phyloP scores from a whole-genome alignment of 1,140 invertebrate species.

The Tribolium madens region DNA sequence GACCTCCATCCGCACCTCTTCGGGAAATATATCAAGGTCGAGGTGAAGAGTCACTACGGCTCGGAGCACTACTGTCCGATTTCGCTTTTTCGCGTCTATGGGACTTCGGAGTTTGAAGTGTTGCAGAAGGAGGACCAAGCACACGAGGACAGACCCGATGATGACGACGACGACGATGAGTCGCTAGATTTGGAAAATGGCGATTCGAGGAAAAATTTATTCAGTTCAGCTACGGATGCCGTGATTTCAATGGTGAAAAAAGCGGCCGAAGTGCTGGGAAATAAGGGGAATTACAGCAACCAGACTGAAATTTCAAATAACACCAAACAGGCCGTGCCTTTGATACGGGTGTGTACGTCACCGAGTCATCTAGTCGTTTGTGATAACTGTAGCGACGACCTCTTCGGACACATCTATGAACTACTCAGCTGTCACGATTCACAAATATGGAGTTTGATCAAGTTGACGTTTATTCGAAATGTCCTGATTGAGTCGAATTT shows the following conservation, averaged over 20 bases:
- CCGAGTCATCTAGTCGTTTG: conserved; percentile 79
- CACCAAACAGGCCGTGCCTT: conserved; percentile 55
- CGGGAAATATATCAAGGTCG: conserved; percentile 94
- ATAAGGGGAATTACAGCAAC: conserved; percentile 72
- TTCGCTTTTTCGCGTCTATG: conserved; percentile 91
- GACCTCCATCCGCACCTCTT: conserved; percentile 83
- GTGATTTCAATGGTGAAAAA: conserved; percentile 91
- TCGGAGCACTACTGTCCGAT: conserved; percentile 98
- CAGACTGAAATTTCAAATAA: conserved; percentile 57
- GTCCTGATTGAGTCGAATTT: conserved; percentile 70
- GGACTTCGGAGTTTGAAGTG: conserved; percentile 91
- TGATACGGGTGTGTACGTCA: conserved; percentile 68
- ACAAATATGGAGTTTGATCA: conserved; percentile 70
- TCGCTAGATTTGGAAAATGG: conserved; percentile 63
- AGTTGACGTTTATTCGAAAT: conserved; percentile 69
- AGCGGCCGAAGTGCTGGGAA: conserved; percentile 83
- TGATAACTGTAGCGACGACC: conserved; percentile 76
- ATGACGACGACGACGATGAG: conserved; percentile 75
- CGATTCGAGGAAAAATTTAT: conserved; percentile 74
- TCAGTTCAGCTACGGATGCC: conserved; percentile 86
- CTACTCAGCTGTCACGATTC: conserved; percentile 74
- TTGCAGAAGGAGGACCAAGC: conserved; percentile 80
- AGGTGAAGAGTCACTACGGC: conserved; percentile 93
- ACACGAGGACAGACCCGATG: conserved; percentile 67
- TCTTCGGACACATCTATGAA: conserved; percentile 75